phyloP scores from a whole-genome alignment of 2,797 vertebrate genomes.

The Mus minutoides region DNA sequence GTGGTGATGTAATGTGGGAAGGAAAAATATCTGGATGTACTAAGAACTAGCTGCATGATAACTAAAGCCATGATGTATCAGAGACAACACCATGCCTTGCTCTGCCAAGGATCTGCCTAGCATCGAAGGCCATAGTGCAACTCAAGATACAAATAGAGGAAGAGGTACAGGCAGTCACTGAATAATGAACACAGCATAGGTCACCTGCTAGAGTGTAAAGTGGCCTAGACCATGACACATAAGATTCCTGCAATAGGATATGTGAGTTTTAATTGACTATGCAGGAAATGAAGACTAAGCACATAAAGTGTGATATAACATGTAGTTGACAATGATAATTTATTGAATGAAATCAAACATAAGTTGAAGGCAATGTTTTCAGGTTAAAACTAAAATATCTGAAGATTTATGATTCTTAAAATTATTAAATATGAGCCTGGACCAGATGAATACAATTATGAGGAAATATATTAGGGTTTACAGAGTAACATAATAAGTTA shows the following conservation, averaged over 20 bases:
- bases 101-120: not conserved
- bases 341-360: not conserved
- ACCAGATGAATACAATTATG: not conserved
- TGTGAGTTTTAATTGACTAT: not conserved
- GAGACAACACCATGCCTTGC: accelerated
- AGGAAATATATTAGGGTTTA: conserved; percentile 1
- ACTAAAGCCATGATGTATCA: not conserved
- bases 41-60: not conserved
- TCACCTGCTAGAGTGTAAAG: not conserved
- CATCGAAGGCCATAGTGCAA: not conserved
- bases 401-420: not conserved
- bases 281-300: not conserved
- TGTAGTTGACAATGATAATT: not conserved
- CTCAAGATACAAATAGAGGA: no score
- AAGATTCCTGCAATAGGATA: not conserved
- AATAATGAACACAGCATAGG: not conserved
- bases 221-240: not conserved
- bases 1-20: no score
- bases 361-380: not conserved
- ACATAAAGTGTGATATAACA: not conserved
- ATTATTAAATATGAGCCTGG: not conserved
- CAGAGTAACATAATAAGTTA: not conserved
- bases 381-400: not conserved
- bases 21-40: not conserved
- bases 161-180: no score